A percentile compares a stretch with the other conserved stretches of the same genome.
Conservation (phyloP, 2,888 invertebrate genomes). For the Prenolepis imparis region DNA sequence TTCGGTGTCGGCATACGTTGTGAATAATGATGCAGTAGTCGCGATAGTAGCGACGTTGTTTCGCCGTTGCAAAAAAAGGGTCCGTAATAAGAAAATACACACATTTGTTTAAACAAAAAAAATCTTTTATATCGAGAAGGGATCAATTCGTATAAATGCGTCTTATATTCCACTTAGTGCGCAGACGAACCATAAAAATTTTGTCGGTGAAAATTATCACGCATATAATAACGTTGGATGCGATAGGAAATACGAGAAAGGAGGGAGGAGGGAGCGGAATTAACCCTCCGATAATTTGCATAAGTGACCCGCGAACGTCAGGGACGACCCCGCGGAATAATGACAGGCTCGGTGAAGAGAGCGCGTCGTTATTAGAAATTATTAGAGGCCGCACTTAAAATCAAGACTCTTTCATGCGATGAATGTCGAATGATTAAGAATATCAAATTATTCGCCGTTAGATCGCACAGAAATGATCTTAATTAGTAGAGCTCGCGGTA, state of each 20-base stretch:
- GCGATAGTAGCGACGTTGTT: conserved; percentile 14
- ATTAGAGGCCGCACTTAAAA: conserved; percentile 85
- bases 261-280: conserved; percentile 70
- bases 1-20: conserved; percentile 54
- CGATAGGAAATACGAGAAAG: conserved; percentile 54
- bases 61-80: conserved; percentile 16
- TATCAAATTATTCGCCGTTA: conserved; percentile 79
- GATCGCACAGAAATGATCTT: conserved; percentile 79
- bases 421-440: conserved; percentile 85
- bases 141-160: conserved; percentile 30
- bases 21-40: conserved; percentile 51
- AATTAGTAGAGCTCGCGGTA: conserved; percentile 78
- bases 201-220: conserved; percentile 44
- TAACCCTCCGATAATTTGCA: conserved; percentile 81
- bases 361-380: conserved; percentile 84
- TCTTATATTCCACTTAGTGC: conserved; percentile 42
- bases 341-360: conserved; percentile 77
- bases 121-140: conserved; percentile 19
- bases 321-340: conserved; percentile 67
- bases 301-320: conserved; percentile 78
- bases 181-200: conserved; percentile 39
- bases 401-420: conserved; percentile 85
- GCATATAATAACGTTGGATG: conserved; percentile 48
- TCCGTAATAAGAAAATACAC: conserved; percentile 37
- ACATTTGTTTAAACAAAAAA: conserved; percentile 28